A percentile compares a stretch with the other conserved stretches of the same genome.
Conservation (phyloP, 2,888 invertebrate genomes). For the Heliconius sara region DNA sequence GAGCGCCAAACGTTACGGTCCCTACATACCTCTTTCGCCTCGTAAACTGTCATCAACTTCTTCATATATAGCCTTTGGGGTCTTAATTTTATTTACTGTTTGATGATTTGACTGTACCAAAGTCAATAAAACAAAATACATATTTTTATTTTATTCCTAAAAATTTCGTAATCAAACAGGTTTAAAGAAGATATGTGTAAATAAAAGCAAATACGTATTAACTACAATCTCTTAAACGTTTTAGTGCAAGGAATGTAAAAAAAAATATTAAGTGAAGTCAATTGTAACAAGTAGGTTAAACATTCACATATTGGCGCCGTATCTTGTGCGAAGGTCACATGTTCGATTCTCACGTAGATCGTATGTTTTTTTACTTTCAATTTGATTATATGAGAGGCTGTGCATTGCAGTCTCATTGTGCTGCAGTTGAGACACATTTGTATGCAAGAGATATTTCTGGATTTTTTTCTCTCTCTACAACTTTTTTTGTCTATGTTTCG, state of each 20-base stretch:
- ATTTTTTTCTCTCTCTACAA: background rate
- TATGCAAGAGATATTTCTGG: background rate
- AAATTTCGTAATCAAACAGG: no score
- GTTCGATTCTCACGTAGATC: conserved; percentile 18
- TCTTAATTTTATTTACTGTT: no score
- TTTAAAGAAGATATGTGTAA: no score
- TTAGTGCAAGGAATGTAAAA: conserved; percentile 7
- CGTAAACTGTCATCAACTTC: no score
- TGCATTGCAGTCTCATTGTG: background rate
- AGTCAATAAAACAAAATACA: no score
- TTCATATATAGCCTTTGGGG: no score
- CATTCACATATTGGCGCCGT: conserved; percentile 24
- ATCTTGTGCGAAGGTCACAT: conserved; percentile 5
- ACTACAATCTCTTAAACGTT: background rate
- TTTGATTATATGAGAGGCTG: background rate
- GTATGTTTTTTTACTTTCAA: conserved; percentile 16
- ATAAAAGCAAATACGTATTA: background rate
- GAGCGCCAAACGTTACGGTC: no score
- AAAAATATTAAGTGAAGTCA: background rate
- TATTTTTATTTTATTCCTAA: no score
- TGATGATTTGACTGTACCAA: no score
- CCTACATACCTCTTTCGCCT: no score
- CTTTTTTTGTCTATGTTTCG: background rate
- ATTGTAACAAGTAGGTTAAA: conserved; percentile 10
- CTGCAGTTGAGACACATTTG: background rate